These are phyloP conservation scores for Actinemys pallida DNA, from an alignment of 2,113 vertebrate species.

Conservation along the genomic window DNA sequence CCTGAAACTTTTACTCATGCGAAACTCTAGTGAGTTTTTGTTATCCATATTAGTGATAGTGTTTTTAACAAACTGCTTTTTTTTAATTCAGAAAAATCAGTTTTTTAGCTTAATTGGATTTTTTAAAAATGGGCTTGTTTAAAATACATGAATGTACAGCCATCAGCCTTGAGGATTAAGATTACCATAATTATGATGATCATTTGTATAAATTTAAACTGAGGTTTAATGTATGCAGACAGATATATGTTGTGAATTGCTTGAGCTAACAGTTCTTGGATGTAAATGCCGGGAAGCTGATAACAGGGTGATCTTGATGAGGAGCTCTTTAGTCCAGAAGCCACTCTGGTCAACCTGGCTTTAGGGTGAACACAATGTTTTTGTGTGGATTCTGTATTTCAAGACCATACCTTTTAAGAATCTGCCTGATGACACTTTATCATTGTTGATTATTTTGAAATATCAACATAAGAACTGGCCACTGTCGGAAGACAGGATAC, in stretches of 20 bases:
- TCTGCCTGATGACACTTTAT: neutral
- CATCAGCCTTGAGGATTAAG: neutral
- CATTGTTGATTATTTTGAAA: neutral
- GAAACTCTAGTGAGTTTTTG: neutral
- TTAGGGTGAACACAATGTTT: neutral
- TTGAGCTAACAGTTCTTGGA: neutral
- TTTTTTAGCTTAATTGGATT: neutral
- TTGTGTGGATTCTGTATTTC: neutral
- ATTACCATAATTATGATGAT: neutral
- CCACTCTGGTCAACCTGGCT: neutral
- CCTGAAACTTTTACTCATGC: neutral
- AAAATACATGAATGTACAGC: neutral
- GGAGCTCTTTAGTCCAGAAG: neutral
- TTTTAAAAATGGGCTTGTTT: neutral
- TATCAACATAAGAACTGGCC: neutral
- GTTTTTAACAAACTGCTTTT: neutral
- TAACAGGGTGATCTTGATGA: neutral
- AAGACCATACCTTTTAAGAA: neutral
- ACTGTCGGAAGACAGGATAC: no score
- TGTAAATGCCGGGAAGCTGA: constrained; percentile 8
- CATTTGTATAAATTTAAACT: neutral
- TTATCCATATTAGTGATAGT: neutral
- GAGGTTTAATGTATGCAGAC: neutral
- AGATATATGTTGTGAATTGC: neutral
- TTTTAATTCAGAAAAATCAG: neutral